phyloP scores from a whole-genome alignment of 2,797 vertebrate species.

The Vultur gryphus region DNA sequence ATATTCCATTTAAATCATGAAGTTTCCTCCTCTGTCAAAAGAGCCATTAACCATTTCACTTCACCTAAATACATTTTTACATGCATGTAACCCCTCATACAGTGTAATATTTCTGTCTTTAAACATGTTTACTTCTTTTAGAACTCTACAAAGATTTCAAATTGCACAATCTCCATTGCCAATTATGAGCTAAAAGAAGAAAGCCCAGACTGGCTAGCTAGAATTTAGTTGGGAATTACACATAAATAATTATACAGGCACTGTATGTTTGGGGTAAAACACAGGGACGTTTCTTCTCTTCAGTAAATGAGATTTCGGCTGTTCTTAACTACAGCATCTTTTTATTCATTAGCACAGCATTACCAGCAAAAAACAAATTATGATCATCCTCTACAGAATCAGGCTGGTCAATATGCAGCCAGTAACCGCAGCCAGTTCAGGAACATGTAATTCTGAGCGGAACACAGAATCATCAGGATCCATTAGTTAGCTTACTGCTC shows the following conservation, averaged over 20 bases:
- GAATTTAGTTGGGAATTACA: neutral
- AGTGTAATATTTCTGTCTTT: neutral
- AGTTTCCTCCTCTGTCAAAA: slow-evolving; percentile 14
- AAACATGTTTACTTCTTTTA: neutral
- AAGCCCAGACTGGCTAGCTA: neutral
- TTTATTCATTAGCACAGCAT: neutral
- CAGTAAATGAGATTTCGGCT: neutral
- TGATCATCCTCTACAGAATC: neutral
- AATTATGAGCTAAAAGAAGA: neutral
- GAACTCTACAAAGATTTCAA: neutral
- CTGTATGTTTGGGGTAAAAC: neutral
- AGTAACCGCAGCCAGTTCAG: neutral
- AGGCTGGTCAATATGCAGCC: neutral
- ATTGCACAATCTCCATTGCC: neutral
- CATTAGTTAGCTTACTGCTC: neutral
- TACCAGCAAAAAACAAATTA: neutral
- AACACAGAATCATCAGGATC: neutral
- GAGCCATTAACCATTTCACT: neutral
- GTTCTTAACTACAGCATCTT: neutral
- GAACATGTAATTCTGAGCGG: neutral
- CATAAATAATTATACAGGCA: neutral
- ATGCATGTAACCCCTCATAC: neutral
- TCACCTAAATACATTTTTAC: neutral
- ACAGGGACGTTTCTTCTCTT: neutral
- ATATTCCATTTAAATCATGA: slow-evolving; percentile 19